These are phyloP conservation scores for Campoletis sonorensis DNA, from an alignment of 1,140 invertebrate species.

Conservation along the genomic window DNA sequence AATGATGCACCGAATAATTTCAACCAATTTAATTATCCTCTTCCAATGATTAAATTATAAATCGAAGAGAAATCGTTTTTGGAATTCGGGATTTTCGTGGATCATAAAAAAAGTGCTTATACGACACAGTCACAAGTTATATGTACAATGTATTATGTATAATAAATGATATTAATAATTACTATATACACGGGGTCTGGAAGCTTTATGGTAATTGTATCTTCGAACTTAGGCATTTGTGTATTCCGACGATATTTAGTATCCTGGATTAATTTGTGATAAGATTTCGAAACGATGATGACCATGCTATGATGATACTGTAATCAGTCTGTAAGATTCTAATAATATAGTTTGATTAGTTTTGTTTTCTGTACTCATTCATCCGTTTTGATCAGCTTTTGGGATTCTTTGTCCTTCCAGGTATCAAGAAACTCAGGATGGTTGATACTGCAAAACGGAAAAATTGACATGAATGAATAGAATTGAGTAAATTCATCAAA, in stretches of 20 bases:
- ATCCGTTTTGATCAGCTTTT: neutral
- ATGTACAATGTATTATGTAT: conserved; percentile 6
- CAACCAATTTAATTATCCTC: no score
- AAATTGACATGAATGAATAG: neutral
- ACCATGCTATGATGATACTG: neutral
- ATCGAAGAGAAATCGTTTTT: no score
- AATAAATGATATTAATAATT: neutral
- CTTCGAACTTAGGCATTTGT: neutral
- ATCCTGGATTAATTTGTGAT: neutral
- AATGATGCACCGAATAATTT: no score
- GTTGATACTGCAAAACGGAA: neutral
- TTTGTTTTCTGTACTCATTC: neutral
- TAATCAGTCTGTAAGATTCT: neutral
- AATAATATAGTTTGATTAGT: neutral
- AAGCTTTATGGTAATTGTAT: neutral
- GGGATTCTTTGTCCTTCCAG: neutral
- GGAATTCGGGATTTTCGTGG: neutral
- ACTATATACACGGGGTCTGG: neutral
- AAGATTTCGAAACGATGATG: neutral
- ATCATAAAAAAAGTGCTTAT: neutral
- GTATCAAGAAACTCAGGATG: conserved; percentile 23
- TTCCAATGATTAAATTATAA: no score
- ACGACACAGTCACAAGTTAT: neutral
- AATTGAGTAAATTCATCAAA: neutral
- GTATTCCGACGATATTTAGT: neutral